A percentile compares a stretch with the other conserved stretches of the same genome.
These are phyloP conservation scores for Albula glossodonta DNA, from an alignment of 2,113 vertebrate species.

Conservation along the genomic window DNA sequence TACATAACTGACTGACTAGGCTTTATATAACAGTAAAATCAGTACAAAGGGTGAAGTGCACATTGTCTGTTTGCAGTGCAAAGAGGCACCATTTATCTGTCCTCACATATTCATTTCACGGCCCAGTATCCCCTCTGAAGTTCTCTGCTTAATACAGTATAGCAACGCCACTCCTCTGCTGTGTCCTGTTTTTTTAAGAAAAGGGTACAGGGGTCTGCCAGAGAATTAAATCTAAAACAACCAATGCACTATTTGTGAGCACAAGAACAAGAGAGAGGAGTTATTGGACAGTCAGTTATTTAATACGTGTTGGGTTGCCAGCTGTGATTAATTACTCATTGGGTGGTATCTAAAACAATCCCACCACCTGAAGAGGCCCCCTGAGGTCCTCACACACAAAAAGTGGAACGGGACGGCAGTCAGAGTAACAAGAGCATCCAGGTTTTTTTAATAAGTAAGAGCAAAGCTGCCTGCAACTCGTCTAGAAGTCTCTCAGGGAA, in stretches of 20 bases:
- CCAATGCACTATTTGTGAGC: not conserved
- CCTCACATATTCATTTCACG: not conserved
- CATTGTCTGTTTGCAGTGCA: not conserved
- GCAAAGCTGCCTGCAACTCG: not conserved
- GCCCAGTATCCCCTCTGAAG: not conserved
- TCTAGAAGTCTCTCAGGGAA: not conserved
- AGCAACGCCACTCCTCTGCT: not conserved
- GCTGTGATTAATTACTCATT: constrained; percentile 12
- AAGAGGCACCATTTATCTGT: not conserved
- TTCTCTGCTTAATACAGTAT: not conserved
- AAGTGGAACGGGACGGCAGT: not conserved
- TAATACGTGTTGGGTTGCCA: constrained; percentile 3
- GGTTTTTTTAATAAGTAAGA: not conserved
- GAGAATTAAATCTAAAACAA: not conserved
- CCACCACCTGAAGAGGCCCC: not conserved
- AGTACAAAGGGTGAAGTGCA: not conserved
- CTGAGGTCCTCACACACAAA: not conserved
- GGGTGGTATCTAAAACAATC: constrained; percentile 11
- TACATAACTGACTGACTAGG: not conserved
- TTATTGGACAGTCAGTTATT: not conserved
- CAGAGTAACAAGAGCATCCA: not conserved
- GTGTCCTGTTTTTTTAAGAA: not conserved
- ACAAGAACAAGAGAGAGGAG: not conserved
- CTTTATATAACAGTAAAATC: not conserved
- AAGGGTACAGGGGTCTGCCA: not conserved